Percentiles rank a stretch among this genome's conserved stretches.
These are phyloP conservation scores for Strix occidentalis DNA, from an alignment of 2,797 vertebrate genomes.

Conservation along the genomic window DNA sequence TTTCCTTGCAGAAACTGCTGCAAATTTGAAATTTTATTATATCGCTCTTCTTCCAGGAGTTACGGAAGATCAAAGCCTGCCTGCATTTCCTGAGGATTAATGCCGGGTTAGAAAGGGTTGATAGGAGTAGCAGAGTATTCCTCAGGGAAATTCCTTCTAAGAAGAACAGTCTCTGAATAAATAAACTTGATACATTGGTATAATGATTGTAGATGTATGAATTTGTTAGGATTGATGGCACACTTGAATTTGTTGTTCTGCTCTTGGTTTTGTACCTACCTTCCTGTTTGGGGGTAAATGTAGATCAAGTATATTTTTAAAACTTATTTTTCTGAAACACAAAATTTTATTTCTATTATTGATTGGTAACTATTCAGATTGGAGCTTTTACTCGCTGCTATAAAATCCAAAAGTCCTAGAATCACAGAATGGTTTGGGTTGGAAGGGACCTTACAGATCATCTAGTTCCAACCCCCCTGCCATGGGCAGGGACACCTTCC, in stretches of 20 bases:
- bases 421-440: too few relatives aligned
- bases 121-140: background rate
- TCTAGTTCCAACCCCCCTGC: too few relatives aligned
- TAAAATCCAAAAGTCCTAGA: background rate
- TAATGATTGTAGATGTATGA: fast-evolving
- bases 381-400: background rate
- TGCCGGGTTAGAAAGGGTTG: background rate
- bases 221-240: background rate
- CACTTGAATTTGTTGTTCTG: background rate
- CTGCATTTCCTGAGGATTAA: background rate
- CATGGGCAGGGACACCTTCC: too few relatives aligned
- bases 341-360: background rate
- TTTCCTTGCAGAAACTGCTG: background rate
- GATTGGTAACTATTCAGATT: background rate
- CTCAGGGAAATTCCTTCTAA: background rate
- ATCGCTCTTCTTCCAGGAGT: background rate
- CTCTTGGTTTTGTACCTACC: background rate
- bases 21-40: background rate
- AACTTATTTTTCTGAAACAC: background rate
- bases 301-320: background rate
- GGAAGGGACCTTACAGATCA: too few relatives aligned
- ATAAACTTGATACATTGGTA: background rate
- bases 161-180: background rate
- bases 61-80: background rate
- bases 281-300: background rate